Evolutionary conservation across 2,113 vertebrate species (phyloP).

Genomic region (Panthera leo): DNA sequence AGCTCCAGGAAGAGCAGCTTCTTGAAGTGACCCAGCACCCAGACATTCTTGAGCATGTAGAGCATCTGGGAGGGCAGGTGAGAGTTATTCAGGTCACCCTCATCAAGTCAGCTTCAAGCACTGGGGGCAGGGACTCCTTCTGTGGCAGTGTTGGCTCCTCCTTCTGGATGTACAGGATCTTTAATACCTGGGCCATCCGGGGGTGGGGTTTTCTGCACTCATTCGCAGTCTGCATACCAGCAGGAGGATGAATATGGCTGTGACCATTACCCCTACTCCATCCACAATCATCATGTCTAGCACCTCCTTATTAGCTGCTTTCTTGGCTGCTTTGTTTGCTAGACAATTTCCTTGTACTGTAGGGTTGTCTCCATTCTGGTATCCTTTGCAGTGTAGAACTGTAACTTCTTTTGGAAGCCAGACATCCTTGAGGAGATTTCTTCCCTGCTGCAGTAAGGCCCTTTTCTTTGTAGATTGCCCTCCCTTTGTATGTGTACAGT

Average conservation of each 20-base stretch:
- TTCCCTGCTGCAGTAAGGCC: too few relatives aligned
- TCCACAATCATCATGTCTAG: constrained; percentile 90
- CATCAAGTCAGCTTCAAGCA: constrained; percentile 93
- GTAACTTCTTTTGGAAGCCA: too few relatives aligned
- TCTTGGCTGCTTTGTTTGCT: too few relatives aligned
- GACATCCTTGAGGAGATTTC: too few relatives aligned
- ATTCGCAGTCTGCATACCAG: constrained; percentile 89
- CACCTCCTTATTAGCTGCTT: constrained; percentile 82
- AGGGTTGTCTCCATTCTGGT: too few relatives aligned
- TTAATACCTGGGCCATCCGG: constrained; percentile 67
- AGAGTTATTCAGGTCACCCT: constrained; percentile 95
- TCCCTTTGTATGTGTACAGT: too few relatives aligned
- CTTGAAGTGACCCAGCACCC: constrained; percentile 97
- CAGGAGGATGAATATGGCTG: constrained; percentile 88
- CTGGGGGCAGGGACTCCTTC: constrained; percentile 93
- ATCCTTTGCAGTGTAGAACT: too few relatives aligned
- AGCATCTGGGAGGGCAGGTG: constrained; percentile 96
- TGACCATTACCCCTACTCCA: constrained; percentile 84
- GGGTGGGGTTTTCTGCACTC: constrained; percentile 83
- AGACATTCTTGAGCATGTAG: constrained; percentile 98
- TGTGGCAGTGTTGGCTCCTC: constrained; percentile 93
- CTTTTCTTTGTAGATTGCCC: too few relatives aligned
- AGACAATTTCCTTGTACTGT: too few relatives aligned
- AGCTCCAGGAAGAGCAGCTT: constrained; percentile 96
- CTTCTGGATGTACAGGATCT: constrained; percentile 93